These are phyloP conservation scores for Diphyllodes magnificus DNA, from an alignment of 2,113 vertebrate species.

Conservation along the genomic window DNA sequence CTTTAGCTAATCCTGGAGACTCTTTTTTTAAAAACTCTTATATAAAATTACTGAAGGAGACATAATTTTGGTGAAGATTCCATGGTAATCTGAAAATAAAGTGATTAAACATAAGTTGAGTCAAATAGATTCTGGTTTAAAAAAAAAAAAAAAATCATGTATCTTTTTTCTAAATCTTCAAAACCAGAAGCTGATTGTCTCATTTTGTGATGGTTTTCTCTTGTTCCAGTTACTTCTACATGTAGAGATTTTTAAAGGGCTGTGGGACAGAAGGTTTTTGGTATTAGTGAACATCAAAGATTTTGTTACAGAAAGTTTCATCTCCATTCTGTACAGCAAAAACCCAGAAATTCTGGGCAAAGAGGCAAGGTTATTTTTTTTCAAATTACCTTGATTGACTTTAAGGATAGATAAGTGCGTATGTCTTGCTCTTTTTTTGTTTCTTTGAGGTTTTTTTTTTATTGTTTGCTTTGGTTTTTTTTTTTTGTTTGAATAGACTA, in stretches of 20 bases:
- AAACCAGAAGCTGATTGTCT: background rate
- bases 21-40: background rate
- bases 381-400: background rate
- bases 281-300: background rate
- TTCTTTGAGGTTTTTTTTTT: background rate
- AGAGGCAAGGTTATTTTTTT: background rate
- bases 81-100: background rate
- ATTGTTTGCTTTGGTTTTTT: background rate
- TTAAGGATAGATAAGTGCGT: background rate
- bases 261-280: background rate
- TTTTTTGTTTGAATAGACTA: background rate
- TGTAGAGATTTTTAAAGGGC: background rate
- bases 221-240: background rate
- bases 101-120: background rate
- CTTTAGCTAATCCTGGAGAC: background rate
- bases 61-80: background rate
- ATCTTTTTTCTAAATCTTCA: background rate
- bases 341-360: background rate
- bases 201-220: background rate
- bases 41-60: background rate
- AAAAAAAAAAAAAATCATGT: background rate
- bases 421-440: background rate
- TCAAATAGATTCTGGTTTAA: background rate
- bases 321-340: background rate
- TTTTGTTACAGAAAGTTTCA: background rate